These are phyloP conservation scores for Dorcus hopei DNA, from an alignment of 2,888 invertebrate genomes.

Conservation along the genomic window DNA sequence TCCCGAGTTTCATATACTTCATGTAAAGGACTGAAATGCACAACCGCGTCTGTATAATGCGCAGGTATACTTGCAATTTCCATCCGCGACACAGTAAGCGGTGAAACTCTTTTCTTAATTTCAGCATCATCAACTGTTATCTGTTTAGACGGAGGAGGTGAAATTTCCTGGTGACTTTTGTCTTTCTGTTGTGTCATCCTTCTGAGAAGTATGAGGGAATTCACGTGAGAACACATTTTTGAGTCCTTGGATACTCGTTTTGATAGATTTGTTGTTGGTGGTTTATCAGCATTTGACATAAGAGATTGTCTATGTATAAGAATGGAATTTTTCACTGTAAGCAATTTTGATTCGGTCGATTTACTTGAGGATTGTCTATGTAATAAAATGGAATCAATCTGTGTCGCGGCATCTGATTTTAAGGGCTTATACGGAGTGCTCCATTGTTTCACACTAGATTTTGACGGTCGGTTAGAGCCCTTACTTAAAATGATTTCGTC, in stretches of 20 bases:
- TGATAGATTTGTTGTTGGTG: neutral
- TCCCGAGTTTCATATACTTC: slow-evolving; percentile 14
- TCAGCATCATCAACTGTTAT: neutral
- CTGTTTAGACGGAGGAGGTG: neutral
- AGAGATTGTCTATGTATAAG: slow-evolving; percentile 15
- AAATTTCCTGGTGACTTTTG: neutral
- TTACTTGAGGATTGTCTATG: neutral
- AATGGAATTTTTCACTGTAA: slow-evolving; percentile 11
- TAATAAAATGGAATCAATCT: too few species aligned
- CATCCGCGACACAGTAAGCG: slow-evolving; percentile 24
- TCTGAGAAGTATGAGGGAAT: slow-evolving; percentile 22
- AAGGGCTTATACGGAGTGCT: neutral
- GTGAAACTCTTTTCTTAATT: slow-evolving; percentile 10
- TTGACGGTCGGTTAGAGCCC: slow-evolving; percentile 9
- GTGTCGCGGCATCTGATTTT: too few species aligned
- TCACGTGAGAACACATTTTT: slow-evolving; percentile 16
- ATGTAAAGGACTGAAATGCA: slow-evolving; percentile 17
- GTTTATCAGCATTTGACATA: neutral
- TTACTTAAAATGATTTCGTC: slow-evolving; percentile 11
- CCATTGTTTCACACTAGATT: neutral
- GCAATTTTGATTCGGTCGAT: slow-evolving; percentile 10
- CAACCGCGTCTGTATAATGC: slow-evolving; percentile 6
- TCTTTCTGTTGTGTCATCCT: slow-evolving; percentile 9
- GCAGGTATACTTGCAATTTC: slow-evolving; percentile 29
- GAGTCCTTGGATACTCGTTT: slow-evolving; percentile 11